Evolutionary conservation across 2,113 vertebrate genomes (phyloP), one percentile per base, ranked within the genome.

Genomic region (Leiothrix lutea): DNA sequence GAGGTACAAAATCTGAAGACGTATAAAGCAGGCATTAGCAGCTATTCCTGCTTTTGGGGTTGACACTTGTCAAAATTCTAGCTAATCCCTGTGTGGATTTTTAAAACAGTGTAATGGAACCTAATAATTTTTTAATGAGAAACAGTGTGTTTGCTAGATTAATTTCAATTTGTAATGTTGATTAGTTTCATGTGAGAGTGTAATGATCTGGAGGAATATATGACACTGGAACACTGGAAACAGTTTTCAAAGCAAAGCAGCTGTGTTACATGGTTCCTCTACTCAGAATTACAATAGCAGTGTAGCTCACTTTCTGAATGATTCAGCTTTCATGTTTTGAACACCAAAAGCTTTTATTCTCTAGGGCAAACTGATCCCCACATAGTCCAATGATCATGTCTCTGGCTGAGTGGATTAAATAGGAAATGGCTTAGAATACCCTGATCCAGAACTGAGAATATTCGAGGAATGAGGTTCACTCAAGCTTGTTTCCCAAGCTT

Each of bases 151-250:
- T 92, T 91, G 81, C 78, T 94, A 94, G 51, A 89, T 95, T 95
- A 79, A 64, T 89, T 95, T 97, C 92, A 83, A 56, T 94, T 96
- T 96, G 87, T 82, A 96, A 85, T 80, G 85, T 80, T 75, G 83
- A 96, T 97, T 88, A 81, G 33, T 90, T 95, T 96, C 51, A 71
- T 65, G 75, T 69, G 80, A 84, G 80, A 66, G 40, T 85, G n/a
- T 86, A 92, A 94, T 91, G 91, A 90, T 95, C 94, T 90, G 38
- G 51, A 91, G 81, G 65, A 86, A 95, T 91, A 97, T 86, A 77
- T 86, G 95, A 96, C 78, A 86, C 65, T 69, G 56, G 80, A 86
- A 91, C 62, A 66, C 72, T 82, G 73, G 89, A 85, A 95, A 66
- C 38, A 38, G 50, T 47, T 94, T 95, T 94, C 71, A 83, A 94